Evolutionary conservation across 92 coral and sea anemone genomes (phyloP).

Genomic region (Anthopleura xanthogrammica): DNA sequence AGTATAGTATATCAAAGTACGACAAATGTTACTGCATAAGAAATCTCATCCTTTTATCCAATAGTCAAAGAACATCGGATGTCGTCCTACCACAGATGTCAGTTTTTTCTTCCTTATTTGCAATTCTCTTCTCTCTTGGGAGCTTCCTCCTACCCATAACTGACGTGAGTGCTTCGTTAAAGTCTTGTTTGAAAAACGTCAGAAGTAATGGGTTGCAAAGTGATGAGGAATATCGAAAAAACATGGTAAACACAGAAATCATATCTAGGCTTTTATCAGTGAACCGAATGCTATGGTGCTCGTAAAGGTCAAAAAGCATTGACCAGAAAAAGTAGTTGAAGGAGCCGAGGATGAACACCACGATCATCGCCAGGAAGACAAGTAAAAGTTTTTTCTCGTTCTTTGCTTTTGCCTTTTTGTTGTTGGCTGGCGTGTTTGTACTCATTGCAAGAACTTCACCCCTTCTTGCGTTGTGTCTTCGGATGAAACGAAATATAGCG

Average conservation of each 20-base stretch:
- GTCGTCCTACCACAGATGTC: too few relatives aligned
- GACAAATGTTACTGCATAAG: too few relatives aligned
- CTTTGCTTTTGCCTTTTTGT: constrained; percentile 13
- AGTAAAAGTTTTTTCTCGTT: constrained; percentile 58
- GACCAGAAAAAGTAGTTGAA: constrained; percentile 64
- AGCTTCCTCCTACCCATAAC: constrained; percentile 1
- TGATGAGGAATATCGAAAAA: constrained; percentile 70
- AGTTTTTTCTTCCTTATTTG: not conserved
- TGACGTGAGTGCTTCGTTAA: constrained; percentile 40
- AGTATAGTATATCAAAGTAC: too few relatives aligned
- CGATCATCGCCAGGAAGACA: constrained; percentile 73
- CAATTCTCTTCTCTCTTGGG: not conserved
- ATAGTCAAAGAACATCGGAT: too few relatives aligned
- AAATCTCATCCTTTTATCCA: too few relatives aligned
- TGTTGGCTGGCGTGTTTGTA: not conserved
- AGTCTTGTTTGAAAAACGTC: constrained; percentile 73
- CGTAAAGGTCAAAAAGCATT: constrained; percentile 55
- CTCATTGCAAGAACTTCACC: constrained; percentile 25
- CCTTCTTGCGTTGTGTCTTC: constrained; percentile 29
- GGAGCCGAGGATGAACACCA: constrained; percentile 64
- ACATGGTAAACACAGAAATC: constrained; percentile 31
- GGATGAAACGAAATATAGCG: constrained; percentile 53
- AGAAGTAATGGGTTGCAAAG: constrained; percentile 65
- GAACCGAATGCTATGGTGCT: constrained; percentile 27
- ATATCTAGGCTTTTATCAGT: constrained; percentile 31